Conservation (phyloP, 2,888 invertebrate genomes). For the Dione vanillae region DNA sequence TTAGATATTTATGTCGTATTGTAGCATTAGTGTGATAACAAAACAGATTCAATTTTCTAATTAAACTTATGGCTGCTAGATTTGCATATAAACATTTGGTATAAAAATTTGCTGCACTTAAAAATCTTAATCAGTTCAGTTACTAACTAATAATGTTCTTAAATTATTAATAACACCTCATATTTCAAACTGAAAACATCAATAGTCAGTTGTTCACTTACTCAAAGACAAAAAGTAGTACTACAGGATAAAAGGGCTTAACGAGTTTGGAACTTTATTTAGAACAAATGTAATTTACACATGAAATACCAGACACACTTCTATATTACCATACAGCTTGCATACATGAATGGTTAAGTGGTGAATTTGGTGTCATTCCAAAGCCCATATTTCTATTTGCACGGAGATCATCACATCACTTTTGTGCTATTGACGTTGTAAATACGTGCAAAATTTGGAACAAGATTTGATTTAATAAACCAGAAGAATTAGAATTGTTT, state of each 20-base stretch:
- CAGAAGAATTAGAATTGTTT: background rate
- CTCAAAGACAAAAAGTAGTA: background rate
- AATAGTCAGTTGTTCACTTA: too few species aligned
- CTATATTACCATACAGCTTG: conserved; percentile 3
- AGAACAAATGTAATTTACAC: conserved; percentile 8
- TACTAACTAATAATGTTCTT: too few species aligned
- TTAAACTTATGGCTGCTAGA: too few species aligned
- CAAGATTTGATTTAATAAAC: background rate
- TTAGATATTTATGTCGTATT: too few species aligned
- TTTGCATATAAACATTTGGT: too few species aligned
- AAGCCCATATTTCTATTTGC: conserved; percentile 22
- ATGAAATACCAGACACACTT: background rate
- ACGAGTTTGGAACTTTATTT: background rate
- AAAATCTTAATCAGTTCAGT: background rate
- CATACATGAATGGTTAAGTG: conserved; percentile 15
- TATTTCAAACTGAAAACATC: background rate
- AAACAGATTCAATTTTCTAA: too few species aligned
- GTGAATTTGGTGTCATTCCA: conserved; percentile 25
- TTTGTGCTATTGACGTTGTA: background rate
- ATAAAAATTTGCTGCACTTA: background rate
- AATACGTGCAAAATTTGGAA: background rate
- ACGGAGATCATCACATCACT: conserved; percentile 18
- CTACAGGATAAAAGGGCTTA: background rate
- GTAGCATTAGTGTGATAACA: too few species aligned
- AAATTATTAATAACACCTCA: too few species aligned